Evolutionary conservation across 2,113 vertebrate genomes (phyloP), one percentile per base, ranked within the genome.

Genomic region (Crypturellus undulatus): DNA sequence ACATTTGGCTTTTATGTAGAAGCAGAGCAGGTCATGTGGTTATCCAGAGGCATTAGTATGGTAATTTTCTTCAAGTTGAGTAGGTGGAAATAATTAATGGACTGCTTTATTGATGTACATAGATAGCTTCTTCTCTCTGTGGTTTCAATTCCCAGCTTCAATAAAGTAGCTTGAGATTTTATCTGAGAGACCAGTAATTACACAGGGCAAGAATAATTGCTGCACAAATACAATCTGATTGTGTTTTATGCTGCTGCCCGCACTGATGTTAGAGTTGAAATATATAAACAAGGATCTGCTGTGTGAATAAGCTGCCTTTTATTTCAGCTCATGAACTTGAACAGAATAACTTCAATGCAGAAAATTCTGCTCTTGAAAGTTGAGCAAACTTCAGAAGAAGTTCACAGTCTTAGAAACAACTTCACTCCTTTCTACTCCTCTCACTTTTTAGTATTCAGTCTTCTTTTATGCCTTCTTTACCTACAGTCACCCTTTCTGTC

Each of bases 61-160:
- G 80, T 95, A 90, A 92, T 97, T 97, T 96, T 92, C 94, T 94
- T 96, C 60, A 90, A 96, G 80, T 67, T 95, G 89, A 87, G 88
- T 94, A 96, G 92, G 87, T 94, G 76, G 82, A 97, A 97, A 95
- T 97, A 98, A 98, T 97, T 94, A 97, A 96, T 97, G 95, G 91
- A 71, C 67, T 97, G 71, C 80, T 96, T 97, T 97, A 97, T 96
- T 96, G 96, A 96, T 93, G 91, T 94, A 90, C 87, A 92, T 78
- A 91, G 96, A 96, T 94, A 86, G 54, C 92, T 89, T 92, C 81
- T 93, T 95, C 83, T 96, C 69, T 94, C 83, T 95, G 87, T 93
- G 90, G 84, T 95, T 97, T 95, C 94, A 93, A 96, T 95, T 97
- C 96, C 90, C 78, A 93, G 79, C 84, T 95, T 95, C 94, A 97